Percentiles rank a stretch among this genome's conserved stretches.
phyloP scores from a whole-genome alignment of 2,113 vertebrate genomes.

The Indri indri region DNA sequence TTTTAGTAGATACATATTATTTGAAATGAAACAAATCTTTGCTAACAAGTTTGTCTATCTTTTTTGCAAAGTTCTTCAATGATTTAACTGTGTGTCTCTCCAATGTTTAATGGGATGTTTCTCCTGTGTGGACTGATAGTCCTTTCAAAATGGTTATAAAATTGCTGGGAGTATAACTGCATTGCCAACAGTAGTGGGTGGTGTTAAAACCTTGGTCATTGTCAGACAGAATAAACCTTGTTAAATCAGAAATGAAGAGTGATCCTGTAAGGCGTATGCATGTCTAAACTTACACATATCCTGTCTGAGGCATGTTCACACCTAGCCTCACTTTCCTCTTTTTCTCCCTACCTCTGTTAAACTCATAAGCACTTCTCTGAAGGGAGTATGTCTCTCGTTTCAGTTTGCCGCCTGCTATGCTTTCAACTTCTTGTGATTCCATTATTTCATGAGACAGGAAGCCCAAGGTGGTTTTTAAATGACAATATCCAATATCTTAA shows the following conservation, averaged over 20 bases:
- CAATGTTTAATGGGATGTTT: background rate
- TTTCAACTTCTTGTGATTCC: background rate
- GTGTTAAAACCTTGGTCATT: background rate
- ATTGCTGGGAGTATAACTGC: background rate
- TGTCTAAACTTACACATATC: background rate
- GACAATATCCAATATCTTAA: background rate
- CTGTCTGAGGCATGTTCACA: background rate
- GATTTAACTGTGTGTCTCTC: background rate
- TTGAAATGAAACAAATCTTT: slow-evolving; percentile 30
- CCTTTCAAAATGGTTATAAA: slow-evolving; percentile 30
- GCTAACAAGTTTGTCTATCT: background rate
- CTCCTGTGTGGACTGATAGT: background rate
- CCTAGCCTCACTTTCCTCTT: background rate
- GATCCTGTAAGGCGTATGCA: background rate
- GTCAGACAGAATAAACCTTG: background rate
- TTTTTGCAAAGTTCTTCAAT: background rate
- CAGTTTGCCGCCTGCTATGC: background rate
- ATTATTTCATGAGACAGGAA: background rate
- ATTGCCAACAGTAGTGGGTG: background rate
- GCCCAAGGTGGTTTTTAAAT: background rate
- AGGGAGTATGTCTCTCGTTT: background rate
- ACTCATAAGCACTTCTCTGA: background rate
- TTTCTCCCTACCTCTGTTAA: background rate
- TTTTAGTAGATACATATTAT: background rate
- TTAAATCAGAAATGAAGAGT: background rate